Evolutionary conservation across 2,113 vertebrate species (phyloP).

Genomic region (Antechinus flavipes): DNA sequence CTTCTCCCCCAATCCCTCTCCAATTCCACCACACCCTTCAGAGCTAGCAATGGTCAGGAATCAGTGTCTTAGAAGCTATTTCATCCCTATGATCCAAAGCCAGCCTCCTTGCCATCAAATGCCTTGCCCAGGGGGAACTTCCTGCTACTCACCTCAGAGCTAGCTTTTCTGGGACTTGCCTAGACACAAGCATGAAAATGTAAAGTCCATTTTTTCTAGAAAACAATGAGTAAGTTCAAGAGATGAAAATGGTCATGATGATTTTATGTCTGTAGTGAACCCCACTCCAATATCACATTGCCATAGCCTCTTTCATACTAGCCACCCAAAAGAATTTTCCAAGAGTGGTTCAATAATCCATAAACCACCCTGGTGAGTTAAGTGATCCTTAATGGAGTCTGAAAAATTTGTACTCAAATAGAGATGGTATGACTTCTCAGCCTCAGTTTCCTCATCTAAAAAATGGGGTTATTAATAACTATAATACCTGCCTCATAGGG

Average conservation of each 20-base stretch:
- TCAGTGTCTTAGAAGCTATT: not conserved
- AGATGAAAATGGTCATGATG: not conserved
- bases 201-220: slow-evolving; percentile 17
- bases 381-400: not conserved
- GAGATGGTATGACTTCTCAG: not conserved
- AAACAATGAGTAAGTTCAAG: slow-evolving; percentile 7
- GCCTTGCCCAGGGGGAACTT: not conserved
- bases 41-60: not conserved
- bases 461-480: not conserved
- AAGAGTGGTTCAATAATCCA: not conserved
- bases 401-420: slow-evolving; percentile 19
- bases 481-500: not conserved
- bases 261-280: not conserved
- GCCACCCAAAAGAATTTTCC: not conserved
- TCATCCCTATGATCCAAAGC: not conserved
- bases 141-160: not conserved
- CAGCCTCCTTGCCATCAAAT: not conserved
- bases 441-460: slow-evolving; percentile 22
- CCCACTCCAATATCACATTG: not conserved
- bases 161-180: not conserved
- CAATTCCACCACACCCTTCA: not conserved
- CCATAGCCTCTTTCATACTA: not conserved
- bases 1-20: not conserved
- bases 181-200: slow-evolving; percentile 5
- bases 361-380: not conserved